These are phyloP conservation scores for Amazona vittata DNA, from an alignment of 2,113 vertebrate genomes.

Conservation along the genomic window DNA sequence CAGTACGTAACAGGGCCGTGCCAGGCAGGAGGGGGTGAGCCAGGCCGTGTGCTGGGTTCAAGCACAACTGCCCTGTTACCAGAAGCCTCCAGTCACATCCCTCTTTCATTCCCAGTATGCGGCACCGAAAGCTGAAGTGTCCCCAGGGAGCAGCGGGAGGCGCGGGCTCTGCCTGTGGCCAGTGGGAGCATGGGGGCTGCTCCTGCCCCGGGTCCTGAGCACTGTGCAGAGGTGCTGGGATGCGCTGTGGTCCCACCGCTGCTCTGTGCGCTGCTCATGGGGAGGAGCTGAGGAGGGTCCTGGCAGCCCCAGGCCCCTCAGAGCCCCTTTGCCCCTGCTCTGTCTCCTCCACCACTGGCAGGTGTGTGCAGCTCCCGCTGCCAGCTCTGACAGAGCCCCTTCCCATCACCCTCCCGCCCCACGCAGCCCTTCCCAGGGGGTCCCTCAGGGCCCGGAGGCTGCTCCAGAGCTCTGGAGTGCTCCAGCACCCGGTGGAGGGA, in stretches of 20 bases:
- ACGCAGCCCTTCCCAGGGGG: not conserved
- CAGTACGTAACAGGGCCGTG: accelerated
- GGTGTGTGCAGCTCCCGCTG: not conserved
- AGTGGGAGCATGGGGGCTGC: not conserved
- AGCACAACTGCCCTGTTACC: not conserved
- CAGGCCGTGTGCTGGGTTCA: accelerated
- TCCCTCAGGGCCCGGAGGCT: not conserved
- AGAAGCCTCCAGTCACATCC: not conserved
- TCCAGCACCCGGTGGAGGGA: not conserved
- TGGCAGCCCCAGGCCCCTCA: not conserved
- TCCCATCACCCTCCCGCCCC: not conserved
- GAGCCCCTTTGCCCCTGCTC: accelerated
- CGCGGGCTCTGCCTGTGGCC: not conserved
- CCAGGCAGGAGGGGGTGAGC: accelerated
- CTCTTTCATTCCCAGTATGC: not conserved
- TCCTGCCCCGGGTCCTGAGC: not conserved
- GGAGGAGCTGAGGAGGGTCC: not conserved
- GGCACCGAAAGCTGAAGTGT: not conserved
- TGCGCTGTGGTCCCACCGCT: accelerated
- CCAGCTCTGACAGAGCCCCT: not conserved
- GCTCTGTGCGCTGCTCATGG: accelerated
- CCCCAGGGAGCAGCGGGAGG: not conserved
- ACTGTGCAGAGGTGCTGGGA: not conserved
- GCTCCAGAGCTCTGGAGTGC: not conserved
- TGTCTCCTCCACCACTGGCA: not conserved